These are phyloP conservation scores for Thymelicus acteon DNA, from an alignment of 2,888 invertebrate genomes.

Conservation along the genomic window DNA sequence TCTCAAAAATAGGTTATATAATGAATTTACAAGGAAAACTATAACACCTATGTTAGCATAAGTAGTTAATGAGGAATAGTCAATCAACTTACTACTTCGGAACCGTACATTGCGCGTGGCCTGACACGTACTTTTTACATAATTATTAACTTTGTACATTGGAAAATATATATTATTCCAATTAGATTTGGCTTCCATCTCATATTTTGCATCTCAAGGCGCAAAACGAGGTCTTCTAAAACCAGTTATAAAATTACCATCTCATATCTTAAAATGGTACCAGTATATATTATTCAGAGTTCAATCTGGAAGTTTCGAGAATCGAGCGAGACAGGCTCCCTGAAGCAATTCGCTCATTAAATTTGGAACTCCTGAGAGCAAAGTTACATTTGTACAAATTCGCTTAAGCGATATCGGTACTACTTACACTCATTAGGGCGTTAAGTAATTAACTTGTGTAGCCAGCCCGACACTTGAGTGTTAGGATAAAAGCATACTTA, in stretches of 20 bases:
- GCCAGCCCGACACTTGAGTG: not conserved
- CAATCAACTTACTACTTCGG: too few relatives aligned
- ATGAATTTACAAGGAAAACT: too few relatives aligned
- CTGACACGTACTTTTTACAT: too few relatives aligned
- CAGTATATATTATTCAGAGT: constrained; percentile 31
- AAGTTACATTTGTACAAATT: constrained; percentile 38
- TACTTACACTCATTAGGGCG: constrained; percentile 17
- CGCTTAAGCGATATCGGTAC: constrained; percentile 10
- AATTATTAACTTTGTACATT: too few relatives aligned
- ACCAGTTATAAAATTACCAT: constrained; percentile 29
- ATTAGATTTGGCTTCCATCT: constrained; percentile 6
- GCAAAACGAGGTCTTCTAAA: constrained; percentile 24
- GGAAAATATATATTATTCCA: not conserved
- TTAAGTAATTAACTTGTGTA: constrained; percentile 7
- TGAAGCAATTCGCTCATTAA: constrained; percentile 45
- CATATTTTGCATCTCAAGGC: constrained; percentile 4
- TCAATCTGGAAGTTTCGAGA: constrained; percentile 40
- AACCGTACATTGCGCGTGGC: too few relatives aligned
- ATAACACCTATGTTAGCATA: too few relatives aligned
- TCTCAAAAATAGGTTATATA: too few relatives aligned
- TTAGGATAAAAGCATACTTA: constrained; percentile 1
- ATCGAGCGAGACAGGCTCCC: constrained; percentile 38
- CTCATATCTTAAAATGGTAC: constrained; percentile 25
- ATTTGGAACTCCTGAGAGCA: constrained; percentile 42
- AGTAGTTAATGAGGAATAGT: too few relatives aligned